These are phyloP conservation scores for Zhengitettix transpicula DNA, from an alignment of 2,888 invertebrate genomes.

Conservation along the genomic window DNA sequence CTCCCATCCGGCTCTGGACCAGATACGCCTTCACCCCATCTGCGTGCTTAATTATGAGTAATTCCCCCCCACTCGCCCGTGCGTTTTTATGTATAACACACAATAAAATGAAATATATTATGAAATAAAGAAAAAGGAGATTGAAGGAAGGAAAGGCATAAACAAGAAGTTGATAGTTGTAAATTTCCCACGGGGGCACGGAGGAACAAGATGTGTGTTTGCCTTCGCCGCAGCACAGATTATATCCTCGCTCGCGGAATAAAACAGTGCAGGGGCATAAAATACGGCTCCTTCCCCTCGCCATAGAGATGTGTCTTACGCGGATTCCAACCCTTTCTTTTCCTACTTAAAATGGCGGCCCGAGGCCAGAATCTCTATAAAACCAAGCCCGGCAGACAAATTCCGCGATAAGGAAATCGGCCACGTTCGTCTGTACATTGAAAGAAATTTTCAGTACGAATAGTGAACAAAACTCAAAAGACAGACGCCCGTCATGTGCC, in stretches of 20 bases:
- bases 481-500: too few species aligned
- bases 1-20: not conserved
- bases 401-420: too few species aligned
- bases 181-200: not conserved
- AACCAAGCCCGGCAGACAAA: too few species aligned
- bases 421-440: too few species aligned
- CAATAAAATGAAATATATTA: not conserved
- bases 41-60: constrained; percentile 8
- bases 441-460: too few species aligned
- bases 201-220: not conserved
- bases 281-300: not conserved
- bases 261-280: not conserved
- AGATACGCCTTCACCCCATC: not conserved
- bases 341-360: too few species aligned
- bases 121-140: not conserved
- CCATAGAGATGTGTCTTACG: too few species aligned
- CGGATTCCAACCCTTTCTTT: too few species aligned
- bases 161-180: not conserved
- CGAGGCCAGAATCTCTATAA: too few species aligned
- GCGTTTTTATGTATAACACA: not conserved
- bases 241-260: not conserved
- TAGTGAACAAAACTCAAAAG: too few species aligned
- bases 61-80: constrained; percentile 2
- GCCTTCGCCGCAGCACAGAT: not conserved
- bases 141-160: not conserved